Evolutionary conservation across 2,888 invertebrate species (phyloP).

Genomic region (Agrotis exclamationis): DNA sequence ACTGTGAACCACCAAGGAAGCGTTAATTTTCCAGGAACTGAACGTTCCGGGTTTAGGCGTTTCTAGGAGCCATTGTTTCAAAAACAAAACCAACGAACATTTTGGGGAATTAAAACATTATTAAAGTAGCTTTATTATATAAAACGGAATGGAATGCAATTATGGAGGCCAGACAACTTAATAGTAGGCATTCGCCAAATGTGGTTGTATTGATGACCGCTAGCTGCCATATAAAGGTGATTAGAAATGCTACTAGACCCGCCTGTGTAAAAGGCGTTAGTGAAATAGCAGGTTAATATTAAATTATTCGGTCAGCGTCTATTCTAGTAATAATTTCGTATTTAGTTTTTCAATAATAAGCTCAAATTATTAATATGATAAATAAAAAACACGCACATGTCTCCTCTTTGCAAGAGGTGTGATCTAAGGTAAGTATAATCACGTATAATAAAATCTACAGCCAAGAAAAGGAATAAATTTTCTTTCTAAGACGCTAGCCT

Average conservation of each 20-base stretch:
- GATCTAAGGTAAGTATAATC: background rate
- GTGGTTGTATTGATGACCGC: conserved; percentile 4
- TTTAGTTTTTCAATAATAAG: conserved; percentile 24
- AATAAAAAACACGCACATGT: too few species aligned
- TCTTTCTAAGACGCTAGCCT: background rate
- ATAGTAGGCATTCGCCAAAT: conserved; percentile 18
- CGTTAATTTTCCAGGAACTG: conserved; percentile 13
- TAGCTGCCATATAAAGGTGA: conserved; percentile 12
- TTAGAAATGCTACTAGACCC: conserved; percentile 25
- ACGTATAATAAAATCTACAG: background rate
- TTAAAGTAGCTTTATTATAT: background rate
- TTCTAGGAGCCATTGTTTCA: conserved; percentile 1
- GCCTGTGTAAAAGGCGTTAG: conserved; percentile 21
- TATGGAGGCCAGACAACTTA: conserved; percentile 11
- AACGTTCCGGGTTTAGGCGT: conserved; percentile 2
- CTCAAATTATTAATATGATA: too few species aligned
- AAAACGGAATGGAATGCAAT: background rate
- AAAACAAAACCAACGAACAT: background rate
- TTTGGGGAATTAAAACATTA: background rate
- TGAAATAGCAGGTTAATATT: conserved; percentile 6
- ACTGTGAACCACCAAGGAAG: conserved; percentile 1
- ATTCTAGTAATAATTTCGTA: conserved; percentile 24
- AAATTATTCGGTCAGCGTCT: conserved; percentile 21
- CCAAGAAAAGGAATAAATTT: background rate
- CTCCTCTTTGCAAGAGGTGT: too few species aligned